phyloP scores from a whole-genome alignment of 2,888 invertebrate species.

The Apotomis capreana region DNA sequence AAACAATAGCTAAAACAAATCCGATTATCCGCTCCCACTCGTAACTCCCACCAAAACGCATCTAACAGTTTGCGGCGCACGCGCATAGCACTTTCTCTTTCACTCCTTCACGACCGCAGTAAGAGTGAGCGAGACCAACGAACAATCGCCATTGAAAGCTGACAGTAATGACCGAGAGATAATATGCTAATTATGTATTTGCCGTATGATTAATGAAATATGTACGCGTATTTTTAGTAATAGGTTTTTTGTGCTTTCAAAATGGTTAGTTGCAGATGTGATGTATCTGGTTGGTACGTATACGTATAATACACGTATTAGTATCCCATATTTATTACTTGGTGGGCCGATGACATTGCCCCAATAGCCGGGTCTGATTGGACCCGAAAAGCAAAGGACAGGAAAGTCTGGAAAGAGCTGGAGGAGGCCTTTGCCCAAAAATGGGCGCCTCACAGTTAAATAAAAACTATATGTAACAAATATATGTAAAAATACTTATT shows the following conservation, averaged over 20 bases:
- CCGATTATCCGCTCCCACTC: constrained; percentile 17
- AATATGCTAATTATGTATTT: constrained; percentile 58
- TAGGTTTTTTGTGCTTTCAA: constrained; percentile 21
- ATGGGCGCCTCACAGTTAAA: no score
- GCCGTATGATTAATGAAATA: constrained; percentile 59
- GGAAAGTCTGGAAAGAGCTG: no score
- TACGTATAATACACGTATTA: no score
- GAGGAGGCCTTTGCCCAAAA: no score
- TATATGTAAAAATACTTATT: no score
- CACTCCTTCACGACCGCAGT: neutral
- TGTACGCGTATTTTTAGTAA: constrained; percentile 39
- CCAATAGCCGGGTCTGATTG: no score
- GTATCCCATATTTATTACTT: no score
- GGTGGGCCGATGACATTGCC: no score
- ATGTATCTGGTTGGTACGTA: neutral
- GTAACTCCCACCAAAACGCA: constrained; percentile 18
- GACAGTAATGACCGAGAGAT: constrained; percentile 52
- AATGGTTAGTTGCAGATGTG: constrained; percentile 12
- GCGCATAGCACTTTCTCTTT: constrained; percentile 29
- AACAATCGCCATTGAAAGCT: constrained; percentile 64
- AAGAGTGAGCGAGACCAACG: neutral
- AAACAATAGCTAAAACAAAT: constrained; percentile 22
- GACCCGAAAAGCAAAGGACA: no score
- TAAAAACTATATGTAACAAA: no score
- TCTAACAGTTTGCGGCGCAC: constrained; percentile 19